Evolutionary conservation across 1,140 invertebrate species (phyloP).

Genomic region (Drosophila pandora): DNA sequence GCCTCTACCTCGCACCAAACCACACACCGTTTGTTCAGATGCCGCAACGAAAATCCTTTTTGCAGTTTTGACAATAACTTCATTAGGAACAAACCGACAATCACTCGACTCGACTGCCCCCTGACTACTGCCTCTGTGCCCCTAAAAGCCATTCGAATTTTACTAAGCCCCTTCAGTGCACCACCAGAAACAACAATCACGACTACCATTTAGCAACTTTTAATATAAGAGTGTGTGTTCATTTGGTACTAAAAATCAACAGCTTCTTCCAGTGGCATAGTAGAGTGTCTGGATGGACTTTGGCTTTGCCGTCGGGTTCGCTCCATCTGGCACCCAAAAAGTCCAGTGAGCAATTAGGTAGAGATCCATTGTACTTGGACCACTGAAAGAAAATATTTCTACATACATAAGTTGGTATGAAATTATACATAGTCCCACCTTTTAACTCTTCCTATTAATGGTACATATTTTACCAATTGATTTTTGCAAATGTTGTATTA

Average conservation of each 20-base stretch:
- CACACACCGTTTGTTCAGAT: conserved; percentile 4
- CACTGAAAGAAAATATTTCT: conserved; percentile 4
- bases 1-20: neutral
- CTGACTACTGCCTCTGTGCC: conserved; percentile 12
- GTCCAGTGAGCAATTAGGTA: conserved; percentile 65
- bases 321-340: conserved; percentile 36
- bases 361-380: conserved; percentile 30
- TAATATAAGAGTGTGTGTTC: conserved; percentile 45
- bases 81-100: conserved; percentile 51
- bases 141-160: neutral
- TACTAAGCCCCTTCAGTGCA: neutral
- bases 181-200: conserved; percentile 7
- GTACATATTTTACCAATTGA: too few relatives aligned
- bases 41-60: conserved; percentile 30
- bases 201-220: conserved; percentile 44
- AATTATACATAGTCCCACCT: neutral
- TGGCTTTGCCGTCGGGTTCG: neutral
- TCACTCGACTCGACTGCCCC: conserved; percentile 46
- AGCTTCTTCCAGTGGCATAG: conserved; percentile 24
- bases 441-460: neutral
- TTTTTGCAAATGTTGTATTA: neutral
- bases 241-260: conserved; percentile 59
- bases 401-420: too few relatives aligned
- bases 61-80: conserved; percentile 58
- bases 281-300: conserved; percentile 37